Evolutionary conservation across 2,888 invertebrate species (phyloP).

Genomic region (Catocala sponsa): DNA sequence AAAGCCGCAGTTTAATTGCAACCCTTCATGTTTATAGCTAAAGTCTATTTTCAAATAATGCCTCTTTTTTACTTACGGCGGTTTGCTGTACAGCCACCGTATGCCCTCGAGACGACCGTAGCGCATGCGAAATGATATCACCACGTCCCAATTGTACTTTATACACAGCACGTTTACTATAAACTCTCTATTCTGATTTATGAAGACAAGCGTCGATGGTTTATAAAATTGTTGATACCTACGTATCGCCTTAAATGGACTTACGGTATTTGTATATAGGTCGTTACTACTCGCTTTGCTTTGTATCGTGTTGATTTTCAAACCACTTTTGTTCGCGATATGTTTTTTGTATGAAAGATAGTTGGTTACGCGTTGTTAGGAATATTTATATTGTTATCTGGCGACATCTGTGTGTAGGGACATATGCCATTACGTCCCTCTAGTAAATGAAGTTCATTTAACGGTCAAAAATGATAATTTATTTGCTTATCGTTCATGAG

Average conservation of each 20-base stretch:
- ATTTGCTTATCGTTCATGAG: constrained; percentile 40
- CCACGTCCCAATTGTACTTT: constrained; percentile 44
- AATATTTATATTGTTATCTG: constrained; percentile 55
- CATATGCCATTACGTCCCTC: constrained; percentile 32
- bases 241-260: constrained; percentile 53
- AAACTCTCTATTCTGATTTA: constrained; percentile 15
- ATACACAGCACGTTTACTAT: constrained; percentile 61
- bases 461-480: constrained; percentile 43
- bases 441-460: constrained; percentile 35
- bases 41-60: constrained; percentile 27
- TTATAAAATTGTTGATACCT: constrained; percentile 35
- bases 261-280: constrained; percentile 72
- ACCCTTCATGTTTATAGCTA: fast-evolving
- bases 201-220: constrained; percentile 56
- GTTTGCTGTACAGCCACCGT: constrained; percentile 46
- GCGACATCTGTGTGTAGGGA: constrained; percentile 49
- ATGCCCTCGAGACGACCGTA: constrained; percentile 80
- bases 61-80: constrained; percentile 28
- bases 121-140: constrained; percentile 78
- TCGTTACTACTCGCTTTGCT: constrained; percentile 75
- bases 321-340: constrained; percentile 78
- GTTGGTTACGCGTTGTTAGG: constrained; percentile 53
- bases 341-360: constrained; percentile 67
- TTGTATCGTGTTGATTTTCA: constrained; percentile 80
- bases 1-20: constrained; percentile 20